Base-by-base conservation (phyloP, 2,113 vertebrate species). In the Cynoglossus semilaevis region DNA sequence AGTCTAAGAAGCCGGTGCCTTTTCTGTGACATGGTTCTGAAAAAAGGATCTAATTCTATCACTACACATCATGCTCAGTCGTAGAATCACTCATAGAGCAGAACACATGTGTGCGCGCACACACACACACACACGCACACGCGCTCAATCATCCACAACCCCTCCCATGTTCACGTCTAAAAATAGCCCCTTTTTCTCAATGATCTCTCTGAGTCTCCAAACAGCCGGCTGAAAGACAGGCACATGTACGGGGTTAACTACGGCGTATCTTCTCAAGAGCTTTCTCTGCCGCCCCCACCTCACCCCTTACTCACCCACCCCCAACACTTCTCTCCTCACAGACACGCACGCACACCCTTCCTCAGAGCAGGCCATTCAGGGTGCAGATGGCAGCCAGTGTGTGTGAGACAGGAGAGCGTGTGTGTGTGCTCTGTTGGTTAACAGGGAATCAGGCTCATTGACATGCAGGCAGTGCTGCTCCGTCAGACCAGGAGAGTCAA, bases 341-440 rank as follows among this genome's bases (percentile, higher is more conserved):
- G 14, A 44, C 18, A 56, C 10, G 44, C 51, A 44, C 18, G 44
- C 17, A 69, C 48, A 72, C 58, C 9, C 51, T 51, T 51, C 43
- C 64, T 60, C 36, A 42, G 57, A 61, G 52, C 53, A 69, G 45
- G 58, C 83, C 80, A 85, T 89, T 89, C 85, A 88, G 82, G 76
- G 77, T 85, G 86, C 86, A 89, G 88, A 87, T 89, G 88, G 83
- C 79, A 81, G 79, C 77, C 75, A 68, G 63, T 83, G 80, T 85
- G 77, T 80, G 79, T 62, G 83, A 85, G 82, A 89, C 83, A 82
- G 87, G 82, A 85, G 83, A 83, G 71, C 75, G 60, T 29, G 55
- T 29, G 55, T 29, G 22, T 61, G 49, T 47, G 5, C 70, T 80
- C 62, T 35, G 71, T 68, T 68, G 53, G 64, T 80, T 72, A 67